phyloP scores from a whole-genome alignment of 2,888 invertebrate species.

The Melinaea marsaeus region DNA sequence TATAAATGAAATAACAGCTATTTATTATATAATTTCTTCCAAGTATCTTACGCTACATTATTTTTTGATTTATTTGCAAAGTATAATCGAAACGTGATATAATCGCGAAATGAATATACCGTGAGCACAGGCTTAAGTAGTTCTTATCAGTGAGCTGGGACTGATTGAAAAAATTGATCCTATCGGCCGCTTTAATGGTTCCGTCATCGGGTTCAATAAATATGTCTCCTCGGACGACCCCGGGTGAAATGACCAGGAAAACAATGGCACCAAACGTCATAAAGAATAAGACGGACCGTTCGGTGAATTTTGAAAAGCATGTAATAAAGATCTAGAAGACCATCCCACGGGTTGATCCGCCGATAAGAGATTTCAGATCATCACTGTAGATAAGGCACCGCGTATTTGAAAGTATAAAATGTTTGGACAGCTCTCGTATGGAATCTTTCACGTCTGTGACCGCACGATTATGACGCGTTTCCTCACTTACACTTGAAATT shows the following conservation, averaged over 20 bases:
- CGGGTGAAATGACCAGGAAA: constrained; percentile 56
- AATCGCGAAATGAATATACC: constrained; percentile 32
- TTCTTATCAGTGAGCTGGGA: constrained; percentile 31
- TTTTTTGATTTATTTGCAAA: not conserved
- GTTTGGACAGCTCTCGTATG: constrained; percentile 75
- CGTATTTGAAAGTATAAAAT: constrained; percentile 77
- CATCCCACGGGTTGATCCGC: constrained; percentile 65
- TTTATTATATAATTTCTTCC: too few relatives aligned
- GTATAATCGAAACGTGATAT: constrained; percentile 14
- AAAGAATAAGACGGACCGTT: constrained; percentile 46
- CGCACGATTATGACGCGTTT: constrained; percentile 67
- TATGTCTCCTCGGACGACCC: constrained; percentile 60
- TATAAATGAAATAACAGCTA: too few relatives aligned
- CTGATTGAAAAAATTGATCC: constrained; percentile 47
- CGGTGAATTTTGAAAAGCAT: constrained; percentile 52
- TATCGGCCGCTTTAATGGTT: constrained; percentile 54
- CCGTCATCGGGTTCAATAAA: constrained; percentile 61
- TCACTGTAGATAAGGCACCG: constrained; percentile 69
- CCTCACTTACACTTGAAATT: constrained; percentile 35
- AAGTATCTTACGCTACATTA: too few relatives aligned
- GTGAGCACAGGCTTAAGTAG: constrained; percentile 30
- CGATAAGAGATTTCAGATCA: constrained; percentile 72
- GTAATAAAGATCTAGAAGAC: constrained; percentile 75
- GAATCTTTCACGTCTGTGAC: constrained; percentile 71
- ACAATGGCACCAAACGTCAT: constrained; percentile 71